A percentile compares a stretch with the other conserved stretches of the same genome.
phyloP scores from a whole-genome alignment of 2,888 invertebrate genomes.

The Ramazzottius varieornatus region DNA sequence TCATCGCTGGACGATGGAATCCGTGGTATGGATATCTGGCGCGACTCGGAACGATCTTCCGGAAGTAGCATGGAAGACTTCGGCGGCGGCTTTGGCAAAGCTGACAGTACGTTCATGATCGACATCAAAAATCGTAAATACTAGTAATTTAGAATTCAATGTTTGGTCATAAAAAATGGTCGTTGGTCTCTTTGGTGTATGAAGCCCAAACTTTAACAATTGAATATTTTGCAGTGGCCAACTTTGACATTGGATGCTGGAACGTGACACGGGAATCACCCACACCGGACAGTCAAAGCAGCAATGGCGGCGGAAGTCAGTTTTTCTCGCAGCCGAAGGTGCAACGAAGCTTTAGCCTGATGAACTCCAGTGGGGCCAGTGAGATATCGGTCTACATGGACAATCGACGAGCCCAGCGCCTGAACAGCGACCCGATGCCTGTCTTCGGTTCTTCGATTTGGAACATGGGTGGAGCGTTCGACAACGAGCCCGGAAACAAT shows the following conservation, averaged over 20 bases:
- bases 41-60: not conserved
- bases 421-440: not conserved
- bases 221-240: no score
- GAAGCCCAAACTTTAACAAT: no score
- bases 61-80: not conserved
- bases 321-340: not conserved
- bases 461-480: no score
- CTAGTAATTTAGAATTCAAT: no score
- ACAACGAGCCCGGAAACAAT: not conserved
- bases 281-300: not conserved
- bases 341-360: not conserved
- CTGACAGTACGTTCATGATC: not conserved
- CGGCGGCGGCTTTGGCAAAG: not conserved
- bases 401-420: not conserved
- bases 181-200: no score
- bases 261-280: not conserved
- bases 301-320: not conserved
- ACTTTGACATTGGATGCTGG: conserved; percentile 2
- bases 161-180: no score
- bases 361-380: not conserved
- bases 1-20: not conserved
- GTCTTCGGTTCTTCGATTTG: not conserved
- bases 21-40: not conserved
- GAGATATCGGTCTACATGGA: no score
- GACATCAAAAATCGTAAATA: no score